Percentiles rank a stretch among this genome's conserved stretches.
phyloP scores from a whole-genome alignment of 2,888 invertebrate species.

The Heliothis peltigera region DNA sequence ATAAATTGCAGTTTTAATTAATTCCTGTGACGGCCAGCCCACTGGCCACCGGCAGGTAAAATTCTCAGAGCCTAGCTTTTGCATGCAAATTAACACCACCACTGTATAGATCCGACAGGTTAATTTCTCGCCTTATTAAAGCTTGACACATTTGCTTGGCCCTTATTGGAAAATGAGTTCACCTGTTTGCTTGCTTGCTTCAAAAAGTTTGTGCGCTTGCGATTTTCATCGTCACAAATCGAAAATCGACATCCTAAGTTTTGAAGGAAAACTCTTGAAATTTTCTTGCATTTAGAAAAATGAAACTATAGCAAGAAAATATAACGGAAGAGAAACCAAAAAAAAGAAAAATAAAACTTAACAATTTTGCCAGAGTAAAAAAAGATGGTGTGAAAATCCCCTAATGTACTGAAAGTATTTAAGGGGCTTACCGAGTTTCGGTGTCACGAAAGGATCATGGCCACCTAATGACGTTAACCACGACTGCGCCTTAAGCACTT shows the following conservation, averaged over 20 bases:
- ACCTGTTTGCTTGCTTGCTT: slow-evolving; percentile 5
- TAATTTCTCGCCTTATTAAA: slow-evolving; percentile 60
- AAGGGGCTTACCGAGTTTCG: slow-evolving; percentile 47
- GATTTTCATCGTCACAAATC: slow-evolving; percentile 14
- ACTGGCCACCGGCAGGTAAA: slow-evolving; percentile 62
- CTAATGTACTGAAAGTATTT: slow-evolving; percentile 35
- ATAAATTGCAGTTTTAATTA: slow-evolving; percentile 79
- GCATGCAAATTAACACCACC: slow-evolving; percentile 74
- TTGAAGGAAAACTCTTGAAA: too few relatives aligned
- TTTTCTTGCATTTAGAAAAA: too few relatives aligned
- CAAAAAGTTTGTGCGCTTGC: background rate
- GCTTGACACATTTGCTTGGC: slow-evolving; percentile 32
- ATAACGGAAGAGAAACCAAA: background rate
- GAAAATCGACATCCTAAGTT: background rate
- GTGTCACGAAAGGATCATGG: slow-evolving; percentile 41
- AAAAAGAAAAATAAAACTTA: background rate
- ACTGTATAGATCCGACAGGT: slow-evolving; percentile 61
- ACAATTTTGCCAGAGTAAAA: slow-evolving; percentile 6
- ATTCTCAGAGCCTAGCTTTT: slow-evolving; percentile 70
- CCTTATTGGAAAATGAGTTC: slow-evolving; percentile 27
- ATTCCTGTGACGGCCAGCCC: slow-evolving; percentile 65
- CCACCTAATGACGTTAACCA: slow-evolving; percentile 53
- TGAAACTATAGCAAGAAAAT: too few relatives aligned
- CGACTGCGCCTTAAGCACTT: slow-evolving; percentile 47
- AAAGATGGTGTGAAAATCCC: slow-evolving; percentile 17